These are phyloP conservation scores for Pangasius mekongensis DNA, from an alignment of 2,797 vertebrate species.

Conservation along the genomic window DNA sequence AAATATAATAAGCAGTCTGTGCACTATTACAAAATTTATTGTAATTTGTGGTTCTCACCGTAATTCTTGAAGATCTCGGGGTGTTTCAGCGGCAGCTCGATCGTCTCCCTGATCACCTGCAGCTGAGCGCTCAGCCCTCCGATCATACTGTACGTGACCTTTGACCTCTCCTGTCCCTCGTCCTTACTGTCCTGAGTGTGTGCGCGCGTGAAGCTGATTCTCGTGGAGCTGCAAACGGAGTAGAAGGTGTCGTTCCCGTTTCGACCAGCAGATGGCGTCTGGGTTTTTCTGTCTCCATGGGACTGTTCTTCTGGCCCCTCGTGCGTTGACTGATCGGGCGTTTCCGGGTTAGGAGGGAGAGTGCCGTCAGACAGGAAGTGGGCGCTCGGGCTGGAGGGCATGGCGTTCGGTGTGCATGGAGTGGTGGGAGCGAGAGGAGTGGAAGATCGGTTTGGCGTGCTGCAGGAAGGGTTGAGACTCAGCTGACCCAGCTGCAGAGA, in stretches of 20 bases:
- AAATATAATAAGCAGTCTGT: background rate
- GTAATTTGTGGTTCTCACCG: constrained; percentile 69
- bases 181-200: constrained; percentile 53
- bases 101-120: constrained; percentile 85
- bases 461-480: constrained; percentile 70
- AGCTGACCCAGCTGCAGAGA: constrained; percentile 81
- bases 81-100: constrained; percentile 91
- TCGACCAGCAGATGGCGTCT: constrained; percentile 61
- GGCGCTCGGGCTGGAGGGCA: constrained; percentile 58
- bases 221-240: constrained; percentile 79
- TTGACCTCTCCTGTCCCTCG: constrained; percentile 60
- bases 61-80: constrained; percentile 88
- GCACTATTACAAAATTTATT: background rate
- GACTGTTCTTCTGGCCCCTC: constrained; percentile 33
- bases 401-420: background rate
- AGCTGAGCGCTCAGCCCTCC: constrained; percentile 88
- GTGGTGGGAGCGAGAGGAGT: constrained; percentile 38
- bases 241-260: constrained; percentile 83
- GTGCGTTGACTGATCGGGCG: constrained; percentile 46
- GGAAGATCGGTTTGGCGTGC: constrained; percentile 70
- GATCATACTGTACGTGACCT: constrained; percentile 89
- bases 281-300: background rate
- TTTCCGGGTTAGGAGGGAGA: constrained; percentile 27
- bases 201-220: constrained; percentile 71
- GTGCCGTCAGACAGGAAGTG: constrained; percentile 39